Percentiles rank a stretch among this genome's conserved stretches.
These are phyloP conservation scores for Hydrozoanthus gracilis DNA, from an alignment of 92 coral and sea anemone genomes.

Conservation along the genomic window DNA sequence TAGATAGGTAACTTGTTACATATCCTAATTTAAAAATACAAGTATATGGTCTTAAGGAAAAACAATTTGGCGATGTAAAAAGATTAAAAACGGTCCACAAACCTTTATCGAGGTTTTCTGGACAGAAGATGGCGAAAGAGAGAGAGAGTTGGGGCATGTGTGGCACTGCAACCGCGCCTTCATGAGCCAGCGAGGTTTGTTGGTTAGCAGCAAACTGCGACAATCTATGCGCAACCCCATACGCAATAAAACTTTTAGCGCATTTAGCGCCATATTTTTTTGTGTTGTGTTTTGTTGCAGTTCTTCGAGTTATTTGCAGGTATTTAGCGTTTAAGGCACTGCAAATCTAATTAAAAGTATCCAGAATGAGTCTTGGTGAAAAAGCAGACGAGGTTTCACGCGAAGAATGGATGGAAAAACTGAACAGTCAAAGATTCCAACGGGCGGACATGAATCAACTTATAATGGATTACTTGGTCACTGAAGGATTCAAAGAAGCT, in stretches of 20 bases:
- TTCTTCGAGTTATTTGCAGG: conserved; percentile 6
- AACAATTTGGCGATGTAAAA: conserved; percentile 2
- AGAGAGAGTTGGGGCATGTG: conserved; percentile 37
- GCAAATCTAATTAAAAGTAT: conserved; percentile 1
- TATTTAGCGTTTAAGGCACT: neutral
- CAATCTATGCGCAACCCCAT: neutral
- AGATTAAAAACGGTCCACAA: conserved; percentile 17
- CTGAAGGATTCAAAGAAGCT: conserved; percentile 99
- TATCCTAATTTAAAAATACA: neutral
- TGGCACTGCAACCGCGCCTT: conserved; percentile 64
- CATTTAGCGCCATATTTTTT: conserved; percentile 65
- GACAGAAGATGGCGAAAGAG: conserved; percentile 57
- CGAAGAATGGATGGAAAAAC: conserved; percentile 96
- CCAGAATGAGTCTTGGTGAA: conserved; percentile 89
- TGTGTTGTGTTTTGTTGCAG: neutral
- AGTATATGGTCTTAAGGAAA: neutral
- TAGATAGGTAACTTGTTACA: neutral
- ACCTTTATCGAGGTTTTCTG: conserved; percentile 14
- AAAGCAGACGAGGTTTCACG: conserved; percentile 84
- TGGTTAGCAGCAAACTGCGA: neutral
- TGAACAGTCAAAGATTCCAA: conserved; percentile 85
- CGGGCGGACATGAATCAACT: conserved; percentile 96
- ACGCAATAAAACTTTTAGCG: neutral
- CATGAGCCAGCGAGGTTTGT: conserved; percentile 12
- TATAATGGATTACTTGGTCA: conserved; percentile 98